Evolutionary conservation across 2,888 invertebrate species (phyloP).

Genomic region (Drosophila greeni): DNA sequence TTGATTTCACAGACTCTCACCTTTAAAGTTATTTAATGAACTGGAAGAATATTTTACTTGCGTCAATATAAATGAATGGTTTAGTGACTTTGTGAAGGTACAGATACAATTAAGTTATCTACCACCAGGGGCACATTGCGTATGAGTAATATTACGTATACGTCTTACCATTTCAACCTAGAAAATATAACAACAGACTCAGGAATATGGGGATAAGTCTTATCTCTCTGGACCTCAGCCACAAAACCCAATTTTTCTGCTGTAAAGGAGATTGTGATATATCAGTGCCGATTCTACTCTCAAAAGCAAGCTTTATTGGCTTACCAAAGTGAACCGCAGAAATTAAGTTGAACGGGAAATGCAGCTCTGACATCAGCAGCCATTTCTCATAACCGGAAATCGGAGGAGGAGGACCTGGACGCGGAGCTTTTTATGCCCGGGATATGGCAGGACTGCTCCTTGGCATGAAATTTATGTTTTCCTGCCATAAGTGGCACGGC

Average conservation of each 20-base stretch:
- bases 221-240: constrained; percentile 1
- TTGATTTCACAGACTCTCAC: not conserved
- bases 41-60: not conserved
- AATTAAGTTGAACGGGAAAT: constrained; percentile 57
- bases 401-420: constrained; percentile 9
- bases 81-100: not conserved
- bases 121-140: not conserved
- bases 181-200: not conserved
- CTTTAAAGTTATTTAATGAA: too few relatives aligned
- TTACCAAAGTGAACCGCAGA: constrained; percentile 24
- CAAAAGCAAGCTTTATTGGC: constrained; percentile 37
- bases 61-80: not conserved
- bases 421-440: constrained; percentile 40
- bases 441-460: constrained; percentile 52
- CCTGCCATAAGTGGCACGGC: constrained; percentile 70
- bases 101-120: not conserved
- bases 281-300: constrained; percentile 10
- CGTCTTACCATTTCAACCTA: not conserved
- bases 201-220: constrained; percentile 1
- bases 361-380: constrained; percentile 51
- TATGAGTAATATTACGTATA: constrained; percentile 1
- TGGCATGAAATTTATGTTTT: constrained; percentile 71
- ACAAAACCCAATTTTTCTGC: constrained; percentile 6
- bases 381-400: constrained; percentile 64
- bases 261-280: constrained; percentile 6